Conservation (phyloP, 1,140 invertebrate species). For the Frieseomelitta varia region DNA sequence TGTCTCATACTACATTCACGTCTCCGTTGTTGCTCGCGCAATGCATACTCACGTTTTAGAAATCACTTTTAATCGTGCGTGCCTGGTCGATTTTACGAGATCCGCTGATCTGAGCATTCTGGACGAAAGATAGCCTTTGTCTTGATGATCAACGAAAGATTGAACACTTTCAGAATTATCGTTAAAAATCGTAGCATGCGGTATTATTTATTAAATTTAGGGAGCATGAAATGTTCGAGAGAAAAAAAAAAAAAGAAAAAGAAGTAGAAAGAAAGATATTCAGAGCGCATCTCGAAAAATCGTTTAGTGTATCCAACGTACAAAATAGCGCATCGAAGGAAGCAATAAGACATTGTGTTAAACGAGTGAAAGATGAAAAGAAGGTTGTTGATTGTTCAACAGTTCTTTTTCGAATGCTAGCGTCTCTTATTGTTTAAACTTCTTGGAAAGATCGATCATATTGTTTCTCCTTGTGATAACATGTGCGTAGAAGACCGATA, state of each 20-base stretch:
- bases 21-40: constrained; percentile 34
- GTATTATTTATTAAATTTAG: too few species aligned
- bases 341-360: not conserved
- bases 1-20: constrained; percentile 48
- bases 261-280: not conserved
- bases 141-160: not conserved
- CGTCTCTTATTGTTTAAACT: not conserved
- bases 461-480: constrained; percentile 36
- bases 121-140: not conserved
- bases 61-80: constrained; percentile 14
- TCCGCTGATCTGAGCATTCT: constrained; percentile 3
- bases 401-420: not conserved
- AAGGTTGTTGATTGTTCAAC: not conserved
- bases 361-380: not conserved
- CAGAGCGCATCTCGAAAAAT: constrained; percentile 30
- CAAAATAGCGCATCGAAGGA: constrained; percentile 32
- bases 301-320: not conserved
- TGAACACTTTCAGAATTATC: not conserved
- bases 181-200: not conserved
- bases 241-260: too few species aligned
- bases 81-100: constrained; percentile 46
- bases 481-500: not conserved
- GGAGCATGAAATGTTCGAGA: not conserved
- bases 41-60: not conserved
- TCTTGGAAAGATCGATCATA: not conserved